Base-by-base conservation (phyloP, 2,113 vertebrate species). In the Thermophis baileyi region DNA sequence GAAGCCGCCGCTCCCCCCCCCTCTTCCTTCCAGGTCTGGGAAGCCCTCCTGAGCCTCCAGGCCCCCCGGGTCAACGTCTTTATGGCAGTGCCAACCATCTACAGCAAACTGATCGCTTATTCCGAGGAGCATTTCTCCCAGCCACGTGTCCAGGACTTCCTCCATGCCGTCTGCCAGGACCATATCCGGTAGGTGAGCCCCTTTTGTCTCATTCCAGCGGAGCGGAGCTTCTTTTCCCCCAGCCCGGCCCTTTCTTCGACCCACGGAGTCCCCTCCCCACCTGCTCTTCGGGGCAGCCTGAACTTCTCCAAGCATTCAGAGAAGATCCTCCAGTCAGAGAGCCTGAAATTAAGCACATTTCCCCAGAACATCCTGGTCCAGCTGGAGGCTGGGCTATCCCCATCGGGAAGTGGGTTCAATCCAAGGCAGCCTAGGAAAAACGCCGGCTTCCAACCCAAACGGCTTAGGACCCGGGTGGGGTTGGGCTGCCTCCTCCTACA, bases 61-160 rank as follows among this genome's bases (percentile, higher is more conserved):
- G 93, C 95, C 74, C 98, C 98, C 0, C 92, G 95, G 89, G 94
- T 99, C 89, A 99, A 95, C 0, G 96, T 99, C 18, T 99, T 99
- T 94, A 99, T 99, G 99, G 99, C 99, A 0, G 99, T 99, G 94
- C 99, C 99, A 55, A 99, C 99, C 2, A 97, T 99, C 94, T 99
- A 99, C 93, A 98, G 97, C 90, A 99, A 98, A 96, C 97, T 99
- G 96, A 98, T 98, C 53, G 97, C 98, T 10, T 96, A 99, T 94
- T 98, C 99, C 0, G 97, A 99, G 20, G 90, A 97, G 89, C 98
- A 99, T 91, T 98, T 99, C 92, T 98, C 96, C 50, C 98, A 98
- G 91, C 98, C 98, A 0, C 98, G 94, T 0, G 98, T 98, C 93
- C 98, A 96, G 97, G 98, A 99, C 93, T 99, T 98, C 0, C 95